Evolutionary conservation across 2,113 vertebrate species (phyloP), one percentile per base, ranked within the genome.

Genomic region (Lepus timidus): DNA sequence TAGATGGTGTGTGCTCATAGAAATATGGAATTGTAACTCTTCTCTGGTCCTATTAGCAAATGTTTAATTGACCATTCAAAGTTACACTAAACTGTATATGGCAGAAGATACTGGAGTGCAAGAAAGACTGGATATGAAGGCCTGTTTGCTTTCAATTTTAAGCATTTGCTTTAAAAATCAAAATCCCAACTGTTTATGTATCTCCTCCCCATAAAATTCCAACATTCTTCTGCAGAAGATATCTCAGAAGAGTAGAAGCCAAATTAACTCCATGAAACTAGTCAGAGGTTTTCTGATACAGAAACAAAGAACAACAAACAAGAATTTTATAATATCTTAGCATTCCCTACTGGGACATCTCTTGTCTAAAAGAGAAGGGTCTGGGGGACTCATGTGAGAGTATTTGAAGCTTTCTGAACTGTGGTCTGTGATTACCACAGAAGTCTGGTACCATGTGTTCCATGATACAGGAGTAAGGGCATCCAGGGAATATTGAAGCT

Each of bases 31-130:
- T 80, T 91, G 22, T 36, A 51, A 52, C 31, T 88, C 78, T 95
- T 81, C 58, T 17, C 25, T 82, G 16, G 68, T 87, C 55, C 31
- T 86, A 58, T 71, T 31, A 90, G 16, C 92, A 94, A 92, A 90
- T 91, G 82, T 70, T 93, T 83, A 94, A 80, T 27, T 85, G 79
- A 62, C 49, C 65, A 44, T 86, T 92, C 52, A 81, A 78, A 75
- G 49, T 71, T 75, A 44, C 27, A 70, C 33, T 51, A 88, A 88
- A 90, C 58, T 88, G 31, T 49, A n/a, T 52, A 33, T 3, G 49
- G 36, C 64, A 85, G 92, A 87, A 74, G 16, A 96, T 29, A 95
- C 2, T 27, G 49, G 1, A 44, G 9, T 33, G 27, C 8, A 49
- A 91, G 23, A 91, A 13, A 89, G 9, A 87, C 19, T 85, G n/a